phyloP scores from a whole-genome alignment of 1,140 invertebrate genomes.

The Calliopsis andreniformis region DNA sequence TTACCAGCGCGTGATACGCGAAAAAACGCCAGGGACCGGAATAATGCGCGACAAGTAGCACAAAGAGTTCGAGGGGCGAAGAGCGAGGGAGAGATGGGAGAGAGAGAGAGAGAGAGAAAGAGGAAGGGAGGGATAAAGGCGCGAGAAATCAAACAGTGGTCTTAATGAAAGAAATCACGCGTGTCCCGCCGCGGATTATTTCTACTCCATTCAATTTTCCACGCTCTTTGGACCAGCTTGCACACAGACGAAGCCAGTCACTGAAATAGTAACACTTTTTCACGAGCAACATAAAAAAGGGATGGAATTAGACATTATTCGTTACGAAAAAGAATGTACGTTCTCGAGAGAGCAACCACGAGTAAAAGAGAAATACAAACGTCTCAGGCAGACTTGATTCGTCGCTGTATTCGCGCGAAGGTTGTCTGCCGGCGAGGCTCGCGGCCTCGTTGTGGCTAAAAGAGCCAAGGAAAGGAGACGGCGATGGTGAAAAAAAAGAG shows the following conservation, averaged over 20 bases:
- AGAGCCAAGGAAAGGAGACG: constrained; percentile 68
- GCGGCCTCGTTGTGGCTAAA: constrained; percentile 73
- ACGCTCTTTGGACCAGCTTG: not conserved
- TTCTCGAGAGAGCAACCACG: constrained; percentile 7
- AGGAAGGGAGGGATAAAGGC: not conserved
- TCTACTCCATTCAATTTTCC: not conserved
- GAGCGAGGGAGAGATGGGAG: not conserved
- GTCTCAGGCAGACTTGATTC: constrained; percentile 64
- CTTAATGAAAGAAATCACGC: constrained; percentile 38
- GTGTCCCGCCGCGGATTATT: constrained; percentile 23
- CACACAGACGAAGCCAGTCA: too few species aligned
- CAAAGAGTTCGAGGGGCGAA: too few species aligned
- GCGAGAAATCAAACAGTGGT: constrained; percentile 31
- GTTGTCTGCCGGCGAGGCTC: constrained; percentile 76
- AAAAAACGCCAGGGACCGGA: constrained; percentile 7
- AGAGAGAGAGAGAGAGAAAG: constrained; percentile 19
- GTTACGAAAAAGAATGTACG: too few species aligned
- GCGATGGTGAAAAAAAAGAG: constrained; percentile 49
- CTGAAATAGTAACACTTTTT: not conserved
- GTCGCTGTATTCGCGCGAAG: constrained; percentile 72
- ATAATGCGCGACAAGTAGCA: constrained; percentile 24
- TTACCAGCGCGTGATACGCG: constrained; percentile 59
- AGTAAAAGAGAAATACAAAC: constrained; percentile 53
- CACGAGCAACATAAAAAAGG: not conserved
- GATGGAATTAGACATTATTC: too few species aligned